Conservation (phyloP, 2,888 invertebrate species). For the Lepidochitona cinerea region DNA sequence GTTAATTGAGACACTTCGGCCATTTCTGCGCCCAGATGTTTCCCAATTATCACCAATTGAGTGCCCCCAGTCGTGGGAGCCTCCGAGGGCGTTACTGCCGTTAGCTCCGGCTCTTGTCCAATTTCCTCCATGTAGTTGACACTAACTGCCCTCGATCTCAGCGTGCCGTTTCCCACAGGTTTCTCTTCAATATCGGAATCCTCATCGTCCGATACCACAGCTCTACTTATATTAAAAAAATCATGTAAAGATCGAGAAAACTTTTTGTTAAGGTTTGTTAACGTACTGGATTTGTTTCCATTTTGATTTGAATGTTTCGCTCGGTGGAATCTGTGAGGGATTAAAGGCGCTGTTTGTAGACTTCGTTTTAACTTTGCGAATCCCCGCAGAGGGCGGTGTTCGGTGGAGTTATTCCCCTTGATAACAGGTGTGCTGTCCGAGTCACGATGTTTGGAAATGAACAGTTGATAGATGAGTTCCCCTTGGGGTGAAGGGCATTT, state of each 20-base stretch:
- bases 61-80: slow-evolving; percentile 61
- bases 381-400: slow-evolving; percentile 26
- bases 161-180: slow-evolving; percentile 28
- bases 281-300: slow-evolving; percentile 29
- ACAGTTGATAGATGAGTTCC: slow-evolving; percentile 62
- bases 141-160: slow-evolving; percentile 42
- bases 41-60: slow-evolving; percentile 57
- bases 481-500: slow-evolving; percentile 64
- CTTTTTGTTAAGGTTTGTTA: slow-evolving; percentile 58
- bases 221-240: slow-evolving; percentile 51
- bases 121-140: slow-evolving; percentile 44
- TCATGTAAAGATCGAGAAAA: slow-evolving; percentile 61
- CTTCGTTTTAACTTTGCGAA: slow-evolving; percentile 33
- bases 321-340: background rate
- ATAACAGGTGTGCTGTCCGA: slow-evolving; percentile 16
- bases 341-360: slow-evolving; percentile 24
- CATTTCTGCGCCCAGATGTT: slow-evolving; percentile 60
- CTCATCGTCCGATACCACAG: slow-evolving; percentile 31
- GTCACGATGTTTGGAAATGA: slow-evolving; percentile 54
- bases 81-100: slow-evolving; percentile 54
- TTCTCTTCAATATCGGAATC: slow-evolving; percentile 38
- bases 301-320: slow-evolving; percentile 15
- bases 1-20: slow-evolving; percentile 62
- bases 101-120: slow-evolving; percentile 56
- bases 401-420: slow-evolving; percentile 14